Conservation (phyloP, 2,888 invertebrate genomes). For the Mythimna pallens region DNA sequence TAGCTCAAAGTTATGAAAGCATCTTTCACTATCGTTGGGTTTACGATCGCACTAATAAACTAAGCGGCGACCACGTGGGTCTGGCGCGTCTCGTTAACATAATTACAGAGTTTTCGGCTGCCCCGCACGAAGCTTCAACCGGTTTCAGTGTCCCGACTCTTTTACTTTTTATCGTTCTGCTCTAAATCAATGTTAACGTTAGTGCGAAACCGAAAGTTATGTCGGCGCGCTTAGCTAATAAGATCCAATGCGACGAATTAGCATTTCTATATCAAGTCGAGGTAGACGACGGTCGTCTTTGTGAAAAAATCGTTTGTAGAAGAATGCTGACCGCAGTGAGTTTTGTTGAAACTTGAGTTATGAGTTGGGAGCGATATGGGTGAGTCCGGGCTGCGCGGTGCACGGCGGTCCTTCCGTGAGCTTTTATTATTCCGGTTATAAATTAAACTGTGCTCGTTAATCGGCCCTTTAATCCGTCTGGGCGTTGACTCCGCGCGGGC, state of each 20-base stretch:
- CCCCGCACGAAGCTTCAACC: conserved; percentile 81
- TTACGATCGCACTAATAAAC: conserved; percentile 74
- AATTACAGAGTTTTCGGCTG: conserved; percentile 84
- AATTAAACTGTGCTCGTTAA: conserved; percentile 88
- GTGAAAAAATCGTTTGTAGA: conserved; percentile 39
- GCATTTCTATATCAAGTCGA: conserved; percentile 66
- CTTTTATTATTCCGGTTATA: conserved; percentile 88
- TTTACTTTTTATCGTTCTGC: conserved; percentile 77
- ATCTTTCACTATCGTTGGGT: conserved; percentile 81
- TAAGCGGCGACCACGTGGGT: conserved; percentile 76
- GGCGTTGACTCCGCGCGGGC: conserved; percentile 85
- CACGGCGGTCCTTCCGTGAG: conserved; percentile 79
- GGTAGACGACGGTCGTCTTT: conserved; percentile 54
- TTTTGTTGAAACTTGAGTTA: conserved; percentile 82
- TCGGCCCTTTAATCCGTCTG: conserved; percentile 89
- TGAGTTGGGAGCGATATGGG: conserved; percentile 75
- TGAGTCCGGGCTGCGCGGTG: conserved; percentile 65
- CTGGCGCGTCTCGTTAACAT: conserved; percentile 81
- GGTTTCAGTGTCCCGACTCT: conserved; percentile 79
- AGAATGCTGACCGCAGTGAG: conserved; percentile 57
- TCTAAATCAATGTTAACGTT: conserved; percentile 81
- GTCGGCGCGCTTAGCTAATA: conserved; percentile 77
- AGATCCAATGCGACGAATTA: conserved; percentile 72
- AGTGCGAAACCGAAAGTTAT: conserved; percentile 91
- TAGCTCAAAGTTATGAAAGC: conserved; percentile 68